Evolutionary conservation across 2,113 vertebrate genomes (phyloP), one percentile per base, ranked within the genome.

Genomic region (Promerops cafer): DNA sequence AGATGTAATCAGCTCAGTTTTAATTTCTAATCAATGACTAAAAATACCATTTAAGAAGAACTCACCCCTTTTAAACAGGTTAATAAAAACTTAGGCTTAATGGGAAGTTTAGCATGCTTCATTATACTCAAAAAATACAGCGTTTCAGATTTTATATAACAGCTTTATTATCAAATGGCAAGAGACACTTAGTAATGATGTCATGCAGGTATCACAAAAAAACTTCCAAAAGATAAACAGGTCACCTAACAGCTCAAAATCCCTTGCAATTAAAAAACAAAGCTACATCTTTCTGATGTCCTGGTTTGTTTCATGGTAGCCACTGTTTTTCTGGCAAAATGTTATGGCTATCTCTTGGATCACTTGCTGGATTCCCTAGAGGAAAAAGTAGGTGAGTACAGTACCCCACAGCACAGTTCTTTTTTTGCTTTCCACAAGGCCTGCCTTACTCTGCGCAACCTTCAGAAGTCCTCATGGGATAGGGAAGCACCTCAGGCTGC

Each of bases 101-200:
- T 27, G 14, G 28, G 33, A 75, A 88, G 35, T 63, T 81, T 52
- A 68, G 26, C n/a, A 50, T 49, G 30, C 24, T 83, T 92, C 44
- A 76, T 21, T 56, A 71, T 57, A 89, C 49, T 68, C 8, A 40
- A 92, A 86, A 80, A 86, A 71, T 47, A 92, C 68, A 77, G 10
- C 26, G 7, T 49, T 89, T 64, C 42, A 24, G 23, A 37, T 92
- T 90, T 94, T 85, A 30, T 89, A 30, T 22, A 95, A 94, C 31
- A 89, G 60, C 47, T 97, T 97, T 96, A 96, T 94, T 97, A 96
- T 78, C 84, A 97, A 94, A 94, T 61, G n/a, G 44, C 56, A 90
- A 83, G 27, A 93, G 68, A 92, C 84, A 53, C 45, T 84, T 92
- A 91, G 42, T 83, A 89, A 92, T 50, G 65, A 81, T n/a, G 22